Conservation (phyloP, 2,113 vertebrate species). For the Vireo altiloquus region DNA sequence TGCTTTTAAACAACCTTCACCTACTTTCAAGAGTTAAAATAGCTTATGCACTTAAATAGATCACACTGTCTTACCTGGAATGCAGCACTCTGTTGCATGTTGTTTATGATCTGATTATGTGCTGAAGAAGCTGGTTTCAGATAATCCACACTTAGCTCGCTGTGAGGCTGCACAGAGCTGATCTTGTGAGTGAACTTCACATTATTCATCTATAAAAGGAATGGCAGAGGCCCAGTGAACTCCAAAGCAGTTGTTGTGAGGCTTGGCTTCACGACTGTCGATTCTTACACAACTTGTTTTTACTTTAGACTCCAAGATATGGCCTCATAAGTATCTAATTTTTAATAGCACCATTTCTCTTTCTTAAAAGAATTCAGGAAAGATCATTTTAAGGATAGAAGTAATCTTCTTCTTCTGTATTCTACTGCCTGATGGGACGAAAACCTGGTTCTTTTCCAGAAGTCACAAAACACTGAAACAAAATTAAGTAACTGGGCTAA, state of each 20-base stretch:
- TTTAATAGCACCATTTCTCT: not conserved
- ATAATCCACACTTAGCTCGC: conserved; percentile 15
- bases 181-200: not conserved
- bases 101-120: conserved; percentile 13
- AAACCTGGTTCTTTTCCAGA: not conserved
- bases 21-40: conserved; percentile 3
- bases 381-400: not conserved
- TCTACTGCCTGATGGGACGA: not conserved
- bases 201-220: conserved; percentile 75
- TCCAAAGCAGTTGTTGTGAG: conserved; percentile 59
- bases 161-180: conserved; percentile 4
- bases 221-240: conserved; percentile 40
- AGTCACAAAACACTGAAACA: not conserved
- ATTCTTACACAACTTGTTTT: conserved; percentile 61
- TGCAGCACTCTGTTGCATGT: not conserved
- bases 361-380: not conserved
- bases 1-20: conserved; percentile 37
- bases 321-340: not conserved
- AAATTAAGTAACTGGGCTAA: not conserved
- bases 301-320: conserved; percentile 12
- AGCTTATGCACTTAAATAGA: conserved; percentile 19
- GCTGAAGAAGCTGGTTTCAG: not conserved
- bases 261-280: not conserved
- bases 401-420: not conserved
- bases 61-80: conserved; percentile 2